Conservation (phyloP, 1,140 invertebrate genomes). For the Camponotus pennsylvanicus region DNA sequence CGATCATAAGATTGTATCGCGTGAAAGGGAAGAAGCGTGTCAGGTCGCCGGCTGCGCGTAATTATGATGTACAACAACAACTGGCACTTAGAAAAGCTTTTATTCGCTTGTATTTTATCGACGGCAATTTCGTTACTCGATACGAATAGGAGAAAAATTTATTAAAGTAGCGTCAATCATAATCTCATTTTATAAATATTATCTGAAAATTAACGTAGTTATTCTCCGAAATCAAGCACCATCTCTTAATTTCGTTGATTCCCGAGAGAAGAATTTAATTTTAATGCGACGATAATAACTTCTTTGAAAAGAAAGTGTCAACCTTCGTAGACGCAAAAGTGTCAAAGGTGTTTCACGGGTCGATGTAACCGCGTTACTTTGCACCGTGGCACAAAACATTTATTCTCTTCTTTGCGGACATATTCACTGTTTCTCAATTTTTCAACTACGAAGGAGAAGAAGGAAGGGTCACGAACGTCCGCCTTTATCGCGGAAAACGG, state of each 20-base stretch:
- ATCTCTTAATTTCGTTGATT: not conserved
- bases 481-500: conserved; percentile 57
- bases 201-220: not conserved
- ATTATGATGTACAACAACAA: not conserved
- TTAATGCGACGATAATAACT: not conserved
- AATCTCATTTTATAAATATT: not conserved
- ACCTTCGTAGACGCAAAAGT: conserved; percentile 8
- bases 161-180: not conserved
- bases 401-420: conserved; percentile 39
- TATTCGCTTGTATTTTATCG: not conserved
- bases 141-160: not conserved
- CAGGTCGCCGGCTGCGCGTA: not conserved
- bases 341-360: not conserved
- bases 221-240: not conserved
- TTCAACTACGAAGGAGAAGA: conserved; percentile 35
- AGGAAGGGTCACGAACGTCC: conserved; percentile 44
- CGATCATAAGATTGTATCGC: not conserved
- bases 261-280: not conserved
- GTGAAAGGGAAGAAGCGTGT: conserved; percentile 11
- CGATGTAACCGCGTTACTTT: conserved; percentile 44
- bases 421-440: conserved; percentile 59
- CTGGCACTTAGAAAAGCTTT: not conserved
- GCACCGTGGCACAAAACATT: conserved; percentile 35
- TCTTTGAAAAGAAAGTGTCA: not conserved
- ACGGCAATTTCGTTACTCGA: not conserved